Evolutionary conservation across 2,797 vertebrate genomes (phyloP).

Genomic region (Aselliscus stoliczkanus): DNA sequence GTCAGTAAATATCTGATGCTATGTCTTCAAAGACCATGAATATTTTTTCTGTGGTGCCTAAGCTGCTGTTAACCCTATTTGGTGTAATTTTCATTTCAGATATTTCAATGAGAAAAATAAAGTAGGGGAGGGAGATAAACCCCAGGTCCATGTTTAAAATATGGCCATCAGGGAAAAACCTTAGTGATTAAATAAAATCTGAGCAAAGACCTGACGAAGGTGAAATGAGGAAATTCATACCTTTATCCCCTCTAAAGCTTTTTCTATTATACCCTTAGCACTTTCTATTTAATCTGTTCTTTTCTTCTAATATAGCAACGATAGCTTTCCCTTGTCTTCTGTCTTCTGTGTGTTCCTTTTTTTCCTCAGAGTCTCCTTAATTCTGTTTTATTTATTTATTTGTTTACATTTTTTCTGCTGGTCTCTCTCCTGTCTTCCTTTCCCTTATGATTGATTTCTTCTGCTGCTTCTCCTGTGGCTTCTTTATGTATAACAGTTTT

Average conservation of each 20-base stretch:
- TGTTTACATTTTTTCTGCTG: neutral
- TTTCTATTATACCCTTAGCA: neutral
- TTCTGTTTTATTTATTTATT: neutral
- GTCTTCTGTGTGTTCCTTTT: neutral
- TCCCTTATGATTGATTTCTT: neutral
- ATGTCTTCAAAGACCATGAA: neutral
- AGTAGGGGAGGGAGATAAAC: neutral
- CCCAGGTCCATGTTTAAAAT: neutral
- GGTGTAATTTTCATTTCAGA: neutral
- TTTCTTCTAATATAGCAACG: neutral
- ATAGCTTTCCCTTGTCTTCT: neutral
- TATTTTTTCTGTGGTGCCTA: neutral
- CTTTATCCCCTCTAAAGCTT: neutral
- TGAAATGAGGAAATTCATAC: neutral
- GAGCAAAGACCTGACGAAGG: neutral
- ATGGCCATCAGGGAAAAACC: neutral
- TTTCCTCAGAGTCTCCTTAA: neutral
- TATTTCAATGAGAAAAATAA: neutral
- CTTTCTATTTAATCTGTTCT: neutral
- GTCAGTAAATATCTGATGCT: neutral
- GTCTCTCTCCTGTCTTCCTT: neutral
- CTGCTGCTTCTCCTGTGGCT: neutral
- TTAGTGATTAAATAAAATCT: neutral
- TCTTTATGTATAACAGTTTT: neutral
- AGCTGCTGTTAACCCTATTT: neutral